Conservation (phyloP, 2,888 invertebrate species). For the Creontiades dilutus region DNA sequence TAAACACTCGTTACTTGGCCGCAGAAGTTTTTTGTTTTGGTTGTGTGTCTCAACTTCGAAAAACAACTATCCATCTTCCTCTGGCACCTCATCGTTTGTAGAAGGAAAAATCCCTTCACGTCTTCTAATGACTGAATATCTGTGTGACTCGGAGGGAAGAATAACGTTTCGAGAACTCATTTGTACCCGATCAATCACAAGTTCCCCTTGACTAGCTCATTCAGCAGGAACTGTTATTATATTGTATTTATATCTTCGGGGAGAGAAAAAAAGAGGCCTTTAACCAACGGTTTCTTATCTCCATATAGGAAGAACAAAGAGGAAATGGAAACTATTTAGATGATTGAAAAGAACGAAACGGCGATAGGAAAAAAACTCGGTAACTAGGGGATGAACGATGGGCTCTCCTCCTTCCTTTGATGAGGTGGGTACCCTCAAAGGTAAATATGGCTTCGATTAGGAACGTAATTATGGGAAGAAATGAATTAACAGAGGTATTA, state of each 20-base stretch:
- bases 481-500: slow-evolving; percentile 19
- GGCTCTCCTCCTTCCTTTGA: slow-evolving; percentile 26
- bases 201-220: slow-evolving; percentile 62
- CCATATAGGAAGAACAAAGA: slow-evolving; percentile 9
- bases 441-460: slow-evolving; percentile 54
- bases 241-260: slow-evolving; percentile 70
- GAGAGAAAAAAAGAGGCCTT: background rate
- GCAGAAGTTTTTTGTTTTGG: slow-evolving; percentile 21
- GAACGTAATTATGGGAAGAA: slow-evolving; percentile 44
- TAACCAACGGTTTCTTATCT: background rate
- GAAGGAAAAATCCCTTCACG: slow-evolving; percentile 48
- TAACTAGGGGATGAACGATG: slow-evolving; percentile 45
- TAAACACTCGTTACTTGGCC: slow-evolving; percentile 43
- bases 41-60: slow-evolving; percentile 27
- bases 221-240: slow-evolving; percentile 70
- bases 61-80: slow-evolving; percentile 62
- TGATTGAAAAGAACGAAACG: slow-evolving; percentile 45
- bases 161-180: slow-evolving; percentile 65
- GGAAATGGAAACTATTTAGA: slow-evolving; percentile 39
- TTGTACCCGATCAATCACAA: slow-evolving; percentile 67
- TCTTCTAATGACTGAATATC: slow-evolving; percentile 69
- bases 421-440: background rate
- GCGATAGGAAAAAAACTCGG: background rate
- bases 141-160: slow-evolving; percentile 57
- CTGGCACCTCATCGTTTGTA: slow-evolving; percentile 46